Evolutionary conservation across 2,797 vertebrate species (phyloP), one percentile per base, ranked within the genome.

Genomic region (Chelon auratus): DNA sequence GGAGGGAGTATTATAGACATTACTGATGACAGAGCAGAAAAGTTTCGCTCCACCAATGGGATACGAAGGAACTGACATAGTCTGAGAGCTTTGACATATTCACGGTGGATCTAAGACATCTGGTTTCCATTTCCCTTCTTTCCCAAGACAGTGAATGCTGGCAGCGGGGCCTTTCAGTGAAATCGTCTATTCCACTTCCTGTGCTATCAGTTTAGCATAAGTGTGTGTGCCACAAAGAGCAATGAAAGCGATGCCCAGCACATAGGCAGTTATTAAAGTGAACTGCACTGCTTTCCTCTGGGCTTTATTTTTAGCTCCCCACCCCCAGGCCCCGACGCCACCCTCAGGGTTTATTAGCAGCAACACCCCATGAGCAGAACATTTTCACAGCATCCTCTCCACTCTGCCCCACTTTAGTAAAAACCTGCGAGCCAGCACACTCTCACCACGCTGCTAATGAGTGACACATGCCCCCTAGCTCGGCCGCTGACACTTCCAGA

Each of bases 381-480:
- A 84, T 85, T 89, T 92, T 91, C 88, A 85, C 86, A 85, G 78
- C 88, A 89, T 87, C 87, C 84, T 90, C 81, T 78, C 77, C 69
- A 30, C 78, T 75, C 75, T 70, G 74, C 83, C 74, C 68, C 62
- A 66, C 61, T 18, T n/a, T 63, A 61, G 24, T 47, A 11, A 80
- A 80, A 87, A 78, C 57, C 78, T 79, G 84, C 9, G 75, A 86
- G 79, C 77, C 62, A 64, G 63, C 63, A 70, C 90, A 83, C 92
- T 93, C 92, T 92, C 94, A 92, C 90, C 87, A 74, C 60, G 74
- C 75, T 53, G 91, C 91, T 94, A 94, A 94, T 92, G 91, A 91
- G 88, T 86, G 91, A 91, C 92, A 91, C 84, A 92, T 86, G 84
- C 73, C 85, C 88, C 15, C 66, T 36, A 87, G 82, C 78, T 85